Percentiles rank a stretch among this genome's conserved stretches.
Conservation (phyloP, 2,113 vertebrate genomes). For the Siniperca chuatsi region DNA sequence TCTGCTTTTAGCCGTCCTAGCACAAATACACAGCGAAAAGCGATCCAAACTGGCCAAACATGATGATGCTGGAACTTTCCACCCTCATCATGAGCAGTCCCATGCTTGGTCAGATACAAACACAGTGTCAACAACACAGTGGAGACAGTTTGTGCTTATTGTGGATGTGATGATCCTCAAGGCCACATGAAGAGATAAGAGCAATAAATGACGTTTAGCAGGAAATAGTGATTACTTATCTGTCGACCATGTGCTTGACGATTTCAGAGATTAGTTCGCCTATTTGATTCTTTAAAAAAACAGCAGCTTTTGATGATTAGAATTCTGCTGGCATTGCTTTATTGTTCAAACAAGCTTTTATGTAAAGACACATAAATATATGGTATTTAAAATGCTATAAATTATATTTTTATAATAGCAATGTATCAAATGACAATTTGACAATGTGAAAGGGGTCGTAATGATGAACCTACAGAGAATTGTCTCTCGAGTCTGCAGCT, state of each 20-base stretch:
- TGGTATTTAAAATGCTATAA: background rate
- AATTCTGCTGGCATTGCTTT: background rate
- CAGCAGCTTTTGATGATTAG: conserved; percentile 16
- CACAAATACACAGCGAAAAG: conserved; percentile 48
- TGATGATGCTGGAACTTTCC: conserved; percentile 76
- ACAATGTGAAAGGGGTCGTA: background rate
- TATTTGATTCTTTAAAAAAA: conserved; percentile 5
- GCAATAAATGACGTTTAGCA: conserved; percentile 37
- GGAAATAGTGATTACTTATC: conserved; percentile 39
- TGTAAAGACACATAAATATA: background rate
- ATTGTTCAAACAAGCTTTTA: background rate
- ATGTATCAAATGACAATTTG: background rate
- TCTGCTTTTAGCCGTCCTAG: conserved; percentile 60
- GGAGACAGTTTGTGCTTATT: conserved; percentile 74
- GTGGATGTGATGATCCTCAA: conserved; percentile 71
- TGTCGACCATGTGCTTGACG: conserved; percentile 24
- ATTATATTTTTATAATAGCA: background rate
- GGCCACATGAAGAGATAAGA: conserved; percentile 68
- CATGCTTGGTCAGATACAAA: conserved; percentile 76
- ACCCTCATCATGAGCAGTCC: conserved; percentile 64
- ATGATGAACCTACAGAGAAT: background rate
- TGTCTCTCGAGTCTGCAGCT: background rate
- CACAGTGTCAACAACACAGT: conserved; percentile 64
- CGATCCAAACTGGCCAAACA: conserved; percentile 61
- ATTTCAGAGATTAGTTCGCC: conserved; percentile 19